phyloP scores from a whole-genome alignment of 2,888 invertebrate species.

The Epinotia demarniana region DNA sequence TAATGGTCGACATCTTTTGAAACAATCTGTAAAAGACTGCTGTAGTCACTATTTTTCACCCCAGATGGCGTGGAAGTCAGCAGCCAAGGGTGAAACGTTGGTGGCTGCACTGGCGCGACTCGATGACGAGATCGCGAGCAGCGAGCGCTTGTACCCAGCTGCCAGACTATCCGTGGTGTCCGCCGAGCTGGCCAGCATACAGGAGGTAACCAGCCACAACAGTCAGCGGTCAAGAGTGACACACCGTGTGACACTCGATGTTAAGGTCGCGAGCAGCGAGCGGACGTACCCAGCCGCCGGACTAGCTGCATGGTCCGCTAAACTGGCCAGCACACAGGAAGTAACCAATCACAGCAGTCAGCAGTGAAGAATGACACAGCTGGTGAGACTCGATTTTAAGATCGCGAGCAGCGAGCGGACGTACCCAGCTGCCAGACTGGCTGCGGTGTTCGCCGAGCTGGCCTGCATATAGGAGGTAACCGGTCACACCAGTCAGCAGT shows the following conservation, averaged over 20 bases:
- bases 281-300: conserved; percentile 60
- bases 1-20: no score
- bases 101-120: conserved; percentile 69
- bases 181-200: conserved; percentile 71
- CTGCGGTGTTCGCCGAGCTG: conserved; percentile 70
- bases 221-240: conserved; percentile 61
- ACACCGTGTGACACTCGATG: conserved; percentile 69
- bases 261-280: conserved; percentile 69
- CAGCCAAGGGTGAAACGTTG: conserved; percentile 67
- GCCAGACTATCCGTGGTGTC: conserved; percentile 72
- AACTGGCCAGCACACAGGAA: neutral
- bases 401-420: conserved; percentile 68
- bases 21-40: neutral
- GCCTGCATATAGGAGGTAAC: conserved; percentile 72
- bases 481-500: conserved; percentile 36
- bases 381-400: conserved; percentile 50
- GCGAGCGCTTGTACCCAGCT: conserved; percentile 67
- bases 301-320: neutral
- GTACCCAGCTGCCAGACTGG: conserved; percentile 68
- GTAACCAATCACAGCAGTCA: conserved; percentile 49
- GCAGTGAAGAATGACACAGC: conserved; percentile 64
- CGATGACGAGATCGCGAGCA: conserved; percentile 68
- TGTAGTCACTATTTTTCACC: neutral
- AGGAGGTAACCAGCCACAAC: conserved; percentile 59
- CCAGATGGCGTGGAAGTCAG: conserved; percentile 53